These are phyloP conservation scores for Myathropa florea DNA, from an alignment of 2,888 invertebrate species.

Conservation along the genomic window DNA sequence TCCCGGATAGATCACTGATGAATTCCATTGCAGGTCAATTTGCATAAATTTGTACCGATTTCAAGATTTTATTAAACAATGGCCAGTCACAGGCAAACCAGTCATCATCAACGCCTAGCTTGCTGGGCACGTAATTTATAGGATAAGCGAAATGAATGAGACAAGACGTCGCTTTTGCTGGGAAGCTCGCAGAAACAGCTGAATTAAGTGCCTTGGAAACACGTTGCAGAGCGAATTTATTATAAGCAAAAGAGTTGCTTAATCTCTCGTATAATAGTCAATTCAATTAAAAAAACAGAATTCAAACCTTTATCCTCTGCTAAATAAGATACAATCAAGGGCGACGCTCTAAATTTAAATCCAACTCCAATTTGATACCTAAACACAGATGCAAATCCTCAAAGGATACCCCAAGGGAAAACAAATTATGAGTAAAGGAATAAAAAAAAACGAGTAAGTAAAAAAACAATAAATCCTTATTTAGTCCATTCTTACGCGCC, in stretches of 20 bases:
- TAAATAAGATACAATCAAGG: slow-evolving; percentile 41
- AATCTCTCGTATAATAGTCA: background rate
- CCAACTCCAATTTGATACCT: slow-evolving; percentile 34
- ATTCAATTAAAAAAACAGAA: background rate
- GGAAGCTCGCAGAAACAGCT: background rate
- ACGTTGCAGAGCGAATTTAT: background rate
- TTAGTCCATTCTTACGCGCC: slow-evolving; percentile 64
- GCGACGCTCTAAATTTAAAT: slow-evolving; percentile 21
- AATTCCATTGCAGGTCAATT: background rate
- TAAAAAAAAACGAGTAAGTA: slow-evolving; percentile 16
- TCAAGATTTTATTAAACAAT: background rate
- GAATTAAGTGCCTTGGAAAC: background rate
- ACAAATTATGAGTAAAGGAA: slow-evolving; percentile 5
- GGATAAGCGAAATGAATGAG: too few species aligned
- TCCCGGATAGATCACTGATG: background rate
- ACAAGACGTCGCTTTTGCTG: too few species aligned
- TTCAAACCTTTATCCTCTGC: slow-evolving; percentile 25
- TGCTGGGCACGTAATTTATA: background rate
- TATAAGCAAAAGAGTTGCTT: background rate
- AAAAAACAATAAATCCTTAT: slow-evolving; percentile 68
- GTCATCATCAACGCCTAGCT: background rate
- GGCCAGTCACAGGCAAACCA: background rate
- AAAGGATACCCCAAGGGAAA: slow-evolving; percentile 44
- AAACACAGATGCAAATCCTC: slow-evolving; percentile 62
- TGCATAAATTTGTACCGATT: background rate